Percentiles rank a stretch among this genome's conserved stretches.
Conservation (phyloP, 2,888 invertebrate species). For the Drosophila recens region DNA sequence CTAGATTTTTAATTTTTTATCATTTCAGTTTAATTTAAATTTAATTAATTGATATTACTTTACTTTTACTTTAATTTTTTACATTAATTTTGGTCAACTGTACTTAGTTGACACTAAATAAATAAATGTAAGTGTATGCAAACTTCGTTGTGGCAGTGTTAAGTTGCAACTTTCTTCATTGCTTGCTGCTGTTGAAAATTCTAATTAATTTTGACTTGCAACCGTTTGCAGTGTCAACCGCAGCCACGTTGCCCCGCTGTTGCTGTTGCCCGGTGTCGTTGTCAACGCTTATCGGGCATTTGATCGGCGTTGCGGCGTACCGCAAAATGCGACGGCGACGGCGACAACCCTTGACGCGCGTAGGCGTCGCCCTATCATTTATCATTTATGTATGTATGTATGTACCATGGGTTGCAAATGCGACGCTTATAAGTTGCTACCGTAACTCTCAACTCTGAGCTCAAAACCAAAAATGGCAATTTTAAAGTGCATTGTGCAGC, state of each 20-base stretch:
- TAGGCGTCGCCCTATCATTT: slow-evolving; percentile 75
- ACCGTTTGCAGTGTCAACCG: slow-evolving; percentile 76
- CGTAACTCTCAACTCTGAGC: slow-evolving; percentile 24
- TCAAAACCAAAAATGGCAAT: slow-evolving; percentile 24
- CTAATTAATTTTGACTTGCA: slow-evolving; percentile 81
- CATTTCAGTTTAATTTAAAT: too few species aligned
- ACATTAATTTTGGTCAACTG: too few species aligned
- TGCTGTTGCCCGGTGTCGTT: slow-evolving; percentile 40
- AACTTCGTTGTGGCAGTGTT: not conserved
- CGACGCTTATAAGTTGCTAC: slow-evolving; percentile 44
- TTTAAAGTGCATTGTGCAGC: slow-evolving; percentile 63
- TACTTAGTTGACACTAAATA: not conserved
- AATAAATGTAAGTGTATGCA: slow-evolving; percentile 17
- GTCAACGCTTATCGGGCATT: slow-evolving; percentile 72
- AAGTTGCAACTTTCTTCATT: slow-evolving; percentile 9
- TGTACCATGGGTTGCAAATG: slow-evolving; percentile 51
- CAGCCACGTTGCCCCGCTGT: slow-evolving; percentile 59
- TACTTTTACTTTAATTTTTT: too few species aligned
- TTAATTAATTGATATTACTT: too few species aligned
- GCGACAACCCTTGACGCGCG: slow-evolving; percentile 74
- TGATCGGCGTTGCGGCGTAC: slow-evolving; percentile 76
- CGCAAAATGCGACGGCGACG: slow-evolving; percentile 61
- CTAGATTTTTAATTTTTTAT: too few species aligned
- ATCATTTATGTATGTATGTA: slow-evolving; percentile 23
- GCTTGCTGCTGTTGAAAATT: slow-evolving; percentile 66